Base-by-base conservation (phyloP, 2,113 vertebrate genomes). In the Lontra canadensis region DNA sequence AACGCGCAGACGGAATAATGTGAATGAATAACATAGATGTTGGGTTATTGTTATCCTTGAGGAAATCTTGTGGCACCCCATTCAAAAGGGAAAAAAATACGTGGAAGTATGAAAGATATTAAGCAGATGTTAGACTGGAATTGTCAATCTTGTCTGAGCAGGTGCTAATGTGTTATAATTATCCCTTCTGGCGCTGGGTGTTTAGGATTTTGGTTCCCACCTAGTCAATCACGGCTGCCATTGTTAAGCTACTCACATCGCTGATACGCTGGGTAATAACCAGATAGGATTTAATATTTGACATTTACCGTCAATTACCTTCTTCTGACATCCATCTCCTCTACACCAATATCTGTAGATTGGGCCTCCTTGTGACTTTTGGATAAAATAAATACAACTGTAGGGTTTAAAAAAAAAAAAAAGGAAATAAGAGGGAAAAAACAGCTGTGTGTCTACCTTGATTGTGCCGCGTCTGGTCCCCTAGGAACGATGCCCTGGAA, bases 131-230 rank as follows among this genome's bases (percentile, higher is more conserved):
- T 98, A 98, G 98, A 95, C 98, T 98, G 97, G 97, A 97, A 98
- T 97, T 99, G 99, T 99, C 99, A 99, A 98, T 99, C 99, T 99
- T 98, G 97, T 98, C 98, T 98, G 98, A 99, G 99, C 99, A 99
- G 99, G 99, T 99, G 99, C 98, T 99, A 99, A 99, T 99, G 99
- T 98, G 99, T 98, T 99, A 98, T 99, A 99, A 99, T 99, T 99
- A 99, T 98, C 98, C 98, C 98, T 99, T 99, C 98, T 98, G 99
- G 98, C 98, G 99, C 98, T 98, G 98, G 99, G 98, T 99, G 99
- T 99, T 99, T 98, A 98, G 98, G 98, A 98, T 98, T 98, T 98
- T 98, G 98, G 99, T 98, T 99, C 98, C 99, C 98, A 99, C 99
- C 99, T 99, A 99, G 99, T 99, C 99, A 99, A 99, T 99, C 99